Conservation (phyloP, 2,797 vertebrate genomes). For the Lateolabrax maculatus region DNA sequence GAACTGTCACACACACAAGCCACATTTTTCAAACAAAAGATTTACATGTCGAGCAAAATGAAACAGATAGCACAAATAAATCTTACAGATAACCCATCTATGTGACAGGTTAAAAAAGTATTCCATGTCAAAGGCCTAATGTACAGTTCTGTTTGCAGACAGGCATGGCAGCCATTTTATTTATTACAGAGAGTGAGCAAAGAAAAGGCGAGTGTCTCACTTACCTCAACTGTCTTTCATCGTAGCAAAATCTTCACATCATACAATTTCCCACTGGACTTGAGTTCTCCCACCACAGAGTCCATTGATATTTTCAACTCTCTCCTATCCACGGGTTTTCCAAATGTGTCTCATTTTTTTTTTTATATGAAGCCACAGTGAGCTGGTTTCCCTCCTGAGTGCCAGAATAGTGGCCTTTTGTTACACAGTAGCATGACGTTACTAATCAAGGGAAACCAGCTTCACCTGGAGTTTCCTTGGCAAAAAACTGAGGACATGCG, state of each 20-base stretch:
- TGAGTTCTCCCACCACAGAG: background rate
- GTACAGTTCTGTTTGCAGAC: background rate
- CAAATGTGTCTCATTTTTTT: background rate
- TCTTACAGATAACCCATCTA: background rate
- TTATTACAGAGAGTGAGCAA: too few species aligned
- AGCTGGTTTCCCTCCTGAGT: background rate
- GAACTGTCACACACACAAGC: background rate
- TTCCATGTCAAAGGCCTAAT: background rate
- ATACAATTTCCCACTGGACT: background rate
- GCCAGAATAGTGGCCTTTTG: background rate
- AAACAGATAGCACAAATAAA: background rate
- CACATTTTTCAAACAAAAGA: background rate
- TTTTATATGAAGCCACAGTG: too few species aligned
- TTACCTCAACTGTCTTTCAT: background rate
- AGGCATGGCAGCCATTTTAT: background rate
- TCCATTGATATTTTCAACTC: background rate
- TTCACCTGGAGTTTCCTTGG: background rate
- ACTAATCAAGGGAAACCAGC: slow-evolving; percentile 16
- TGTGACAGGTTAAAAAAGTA: background rate
- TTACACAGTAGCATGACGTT: background rate
- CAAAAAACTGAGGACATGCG: too few species aligned
- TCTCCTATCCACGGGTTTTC: background rate
- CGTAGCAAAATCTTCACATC: background rate
- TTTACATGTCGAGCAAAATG: background rate
- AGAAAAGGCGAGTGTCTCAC: background rate